A percentile compares a stretch with the other conserved stretches of the same genome.
Evolutionary conservation across 2,113 vertebrate species (phyloP).

Genomic region (Nothoprocta pentlandii): DNA sequence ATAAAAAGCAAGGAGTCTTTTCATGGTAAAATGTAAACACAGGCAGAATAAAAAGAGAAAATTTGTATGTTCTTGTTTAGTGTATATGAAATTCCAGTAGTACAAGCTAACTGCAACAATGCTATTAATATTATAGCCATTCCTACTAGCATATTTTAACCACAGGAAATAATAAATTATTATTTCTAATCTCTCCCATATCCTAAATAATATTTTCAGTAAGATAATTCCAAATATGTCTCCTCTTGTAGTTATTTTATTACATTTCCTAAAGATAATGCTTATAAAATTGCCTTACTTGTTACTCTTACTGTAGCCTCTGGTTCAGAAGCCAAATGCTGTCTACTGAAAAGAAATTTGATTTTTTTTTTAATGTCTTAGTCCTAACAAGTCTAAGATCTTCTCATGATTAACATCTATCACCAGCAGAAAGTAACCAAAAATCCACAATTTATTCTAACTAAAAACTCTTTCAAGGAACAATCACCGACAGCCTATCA

Average conservation of each 20-base stretch:
- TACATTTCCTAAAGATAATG: conserved; percentile 66
- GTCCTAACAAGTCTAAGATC: conserved; percentile 6
- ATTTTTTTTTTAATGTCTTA: conserved; percentile 24
- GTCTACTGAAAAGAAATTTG: conserved; percentile 48
- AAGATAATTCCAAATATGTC: conserved; percentile 54
- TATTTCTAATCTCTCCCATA: conserved; percentile 58
- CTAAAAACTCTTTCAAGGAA: neutral
- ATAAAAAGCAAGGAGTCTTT: neutral
- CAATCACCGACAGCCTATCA: neutral
- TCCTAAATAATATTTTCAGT: conserved; percentile 40
- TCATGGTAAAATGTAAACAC: neutral
- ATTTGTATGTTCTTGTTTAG: neutral
- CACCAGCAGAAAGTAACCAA: conserved; percentile 18
- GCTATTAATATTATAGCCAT: conserved; percentile 22
- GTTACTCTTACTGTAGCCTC: conserved; percentile 33
- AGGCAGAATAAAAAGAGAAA: neutral
- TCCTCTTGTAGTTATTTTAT: conserved; percentile 58
- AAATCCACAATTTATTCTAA: conserved; percentile 18
- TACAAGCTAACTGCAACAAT: neutral
- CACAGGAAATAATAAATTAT: conserved; percentile 49
- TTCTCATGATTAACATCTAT: neutral
- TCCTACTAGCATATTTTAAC: conserved; percentile 50
- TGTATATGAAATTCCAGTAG: neutral
- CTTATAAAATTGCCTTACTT: conserved; percentile 58
- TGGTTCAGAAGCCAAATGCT: conserved; percentile 36